Evolutionary conservation across 2,888 invertebrate species (phyloP).

Genomic region (Willowsia nigromaculata): DNA sequence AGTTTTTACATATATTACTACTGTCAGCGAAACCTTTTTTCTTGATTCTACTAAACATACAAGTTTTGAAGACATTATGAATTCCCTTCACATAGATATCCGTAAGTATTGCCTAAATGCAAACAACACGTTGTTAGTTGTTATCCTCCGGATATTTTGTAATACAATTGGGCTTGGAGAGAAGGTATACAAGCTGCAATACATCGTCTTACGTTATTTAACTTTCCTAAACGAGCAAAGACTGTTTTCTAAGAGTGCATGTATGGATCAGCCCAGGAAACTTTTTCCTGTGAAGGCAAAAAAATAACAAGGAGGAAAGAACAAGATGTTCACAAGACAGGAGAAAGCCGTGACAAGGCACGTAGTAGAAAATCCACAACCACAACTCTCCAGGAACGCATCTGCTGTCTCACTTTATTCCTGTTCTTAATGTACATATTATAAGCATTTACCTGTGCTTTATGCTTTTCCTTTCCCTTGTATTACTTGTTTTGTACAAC

Average conservation of each 20-base stretch:
- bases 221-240: not conserved
- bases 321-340: not conserved
- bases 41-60: no score
- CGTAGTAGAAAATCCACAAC: not conserved
- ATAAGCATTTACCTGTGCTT: not conserved
- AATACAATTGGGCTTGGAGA: not conserved
- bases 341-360: not conserved
- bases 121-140: not conserved
- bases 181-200: not conserved
- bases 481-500: not conserved
- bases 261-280: not conserved
- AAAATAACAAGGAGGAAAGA: not conserved
- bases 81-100: not conserved
- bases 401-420: not conserved
- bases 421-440: not conserved
- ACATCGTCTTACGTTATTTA: not conserved
- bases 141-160: not conserved
- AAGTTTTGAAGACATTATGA: not conserved
- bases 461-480: not conserved
- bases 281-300: not conserved
- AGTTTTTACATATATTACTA: no score
- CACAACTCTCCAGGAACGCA: not conserved
- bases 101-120: not conserved
- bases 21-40: no score
- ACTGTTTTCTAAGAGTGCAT: not conserved